Evolutionary conservation across 2,888 invertebrate species (phyloP), one percentile per base, ranked within the genome.

Genomic region (Disparrhopalites patrizii): DNA sequence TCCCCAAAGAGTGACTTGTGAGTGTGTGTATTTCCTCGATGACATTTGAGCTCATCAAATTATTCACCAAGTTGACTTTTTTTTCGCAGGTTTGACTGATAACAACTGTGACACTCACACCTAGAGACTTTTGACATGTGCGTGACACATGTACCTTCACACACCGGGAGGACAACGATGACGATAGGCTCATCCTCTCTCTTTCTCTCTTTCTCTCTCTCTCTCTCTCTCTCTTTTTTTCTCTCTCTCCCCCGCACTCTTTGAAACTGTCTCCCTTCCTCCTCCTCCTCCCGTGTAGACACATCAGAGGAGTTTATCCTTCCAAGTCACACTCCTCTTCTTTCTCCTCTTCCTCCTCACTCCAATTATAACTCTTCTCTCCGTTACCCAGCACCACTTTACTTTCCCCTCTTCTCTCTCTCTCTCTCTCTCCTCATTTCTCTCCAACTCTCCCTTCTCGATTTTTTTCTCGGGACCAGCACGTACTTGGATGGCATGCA

Each of bases 81-180:
- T 33, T 50, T 60, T 47, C 47, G 40, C 40, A 54, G 40, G 54
- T 55, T 54, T 43, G 55, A 61, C 40, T 55, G 62, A 62, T 62
- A 62, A 62, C 55, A 55, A 55, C 62, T 54, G 38, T 54, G 62
- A 62, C 62, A 62, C 55, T 62, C 62, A 62, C 62, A 62, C 62
- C 62, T 55, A 54, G 40, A 62, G 51, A 38, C 51, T 66, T 67
- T 69, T 70, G 71, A 71, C 71, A 71, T 66, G 68, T 71, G 70
- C 67, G 62, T 71, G 71, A 71, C 71, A 71, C 67, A 68, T 71
- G 71, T 55, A 62, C 43, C 43, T 43, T 55, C 62, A 40, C 62
- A 55, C 62, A 55, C 55, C 40, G 55, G 55, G 62, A 55, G 62
- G 31, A 43, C 27, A 51, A 62, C 15, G 62, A 55, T 52, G 31